Evolutionary conservation across 2,113 vertebrate species (phyloP).

Genomic region (Pollimyrus isidori): DNA sequence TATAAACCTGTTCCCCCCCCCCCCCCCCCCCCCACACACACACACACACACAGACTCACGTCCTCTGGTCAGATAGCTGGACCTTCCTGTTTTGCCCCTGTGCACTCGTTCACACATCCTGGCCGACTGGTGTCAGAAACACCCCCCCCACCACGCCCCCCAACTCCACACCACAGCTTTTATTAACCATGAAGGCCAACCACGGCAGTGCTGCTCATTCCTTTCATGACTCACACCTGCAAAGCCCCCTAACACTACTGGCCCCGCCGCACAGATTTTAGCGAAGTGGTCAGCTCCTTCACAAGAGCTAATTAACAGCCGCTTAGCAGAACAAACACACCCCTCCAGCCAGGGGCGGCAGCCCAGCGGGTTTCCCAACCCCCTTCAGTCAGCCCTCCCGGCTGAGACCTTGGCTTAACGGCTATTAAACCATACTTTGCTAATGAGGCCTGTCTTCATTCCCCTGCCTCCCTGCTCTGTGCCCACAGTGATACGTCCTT

Average conservation of each 20-base stretch:
- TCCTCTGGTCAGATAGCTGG: constrained; percentile 53
- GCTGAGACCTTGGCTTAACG: constrained; percentile 31
- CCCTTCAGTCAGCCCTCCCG: constrained; percentile 29
- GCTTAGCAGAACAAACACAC: constrained; percentile 23
- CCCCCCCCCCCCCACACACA: background rate
- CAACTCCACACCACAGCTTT: constrained; percentile 2
- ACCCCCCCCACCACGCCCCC: constrained; percentile 48
- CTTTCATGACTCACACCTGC: constrained; percentile 60
- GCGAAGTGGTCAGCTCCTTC: constrained; percentile 37
- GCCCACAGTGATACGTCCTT: no score
- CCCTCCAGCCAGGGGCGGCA: constrained; percentile 14
- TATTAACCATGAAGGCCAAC: constrained; percentile 64
- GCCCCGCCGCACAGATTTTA: constrained; percentile 29
- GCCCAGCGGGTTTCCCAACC: constrained; percentile 28
- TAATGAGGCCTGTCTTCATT: constrained; percentile 14
- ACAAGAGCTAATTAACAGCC: constrained; percentile 43
- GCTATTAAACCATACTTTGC: constrained; percentile 32
- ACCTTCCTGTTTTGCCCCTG: constrained; percentile 80
- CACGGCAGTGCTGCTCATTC: constrained; percentile 66
- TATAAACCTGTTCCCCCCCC: background rate
- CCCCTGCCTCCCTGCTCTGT: background rate
- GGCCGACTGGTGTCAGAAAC: constrained; percentile 61
- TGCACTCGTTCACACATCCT: constrained; percentile 63
- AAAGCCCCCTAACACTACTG: constrained; percentile 38
- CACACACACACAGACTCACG: constrained; percentile 31